Percentiles rank a stretch among this genome's conserved stretches.
phyloP scores from a whole-genome alignment of 2,888 invertebrate genomes.

The Ophion costatus region DNA sequence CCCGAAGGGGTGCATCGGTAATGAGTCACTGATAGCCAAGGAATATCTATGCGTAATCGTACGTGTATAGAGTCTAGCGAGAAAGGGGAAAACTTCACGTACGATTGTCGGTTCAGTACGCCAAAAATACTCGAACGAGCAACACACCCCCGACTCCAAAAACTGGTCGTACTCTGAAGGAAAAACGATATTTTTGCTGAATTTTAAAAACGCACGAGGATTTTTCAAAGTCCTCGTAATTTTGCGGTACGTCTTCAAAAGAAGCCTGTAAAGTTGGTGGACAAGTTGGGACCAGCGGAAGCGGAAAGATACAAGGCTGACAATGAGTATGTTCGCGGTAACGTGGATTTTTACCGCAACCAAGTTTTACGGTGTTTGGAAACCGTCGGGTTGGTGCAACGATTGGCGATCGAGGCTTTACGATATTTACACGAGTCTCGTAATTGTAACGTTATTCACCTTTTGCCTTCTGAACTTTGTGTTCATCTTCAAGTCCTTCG shows the following conservation, averaged over 20 bases:
- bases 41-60: neutral
- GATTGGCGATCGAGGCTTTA: constrained; percentile 20
- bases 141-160: too few relatives aligned
- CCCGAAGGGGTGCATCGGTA: neutral
- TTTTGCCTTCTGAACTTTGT: constrained; percentile 6
- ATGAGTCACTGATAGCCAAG: neutral
- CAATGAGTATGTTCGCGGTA: neutral
- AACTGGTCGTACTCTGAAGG: too few relatives aligned
- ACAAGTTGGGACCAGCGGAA: neutral
- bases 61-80: neutral
- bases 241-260: neutral
- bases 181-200: too few relatives aligned
- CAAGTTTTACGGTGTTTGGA: constrained; percentile 42
- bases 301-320: neutral
- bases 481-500: neutral
- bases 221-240: too few relatives aligned
- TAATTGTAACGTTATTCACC: neutral
- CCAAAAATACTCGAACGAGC: too few relatives aligned
- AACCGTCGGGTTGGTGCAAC: neutral
- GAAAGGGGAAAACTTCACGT: too few relatives aligned
- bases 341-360: neutral
- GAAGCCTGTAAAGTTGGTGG: neutral
- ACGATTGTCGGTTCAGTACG: too few relatives aligned
- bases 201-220: neutral
- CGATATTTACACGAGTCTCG: constrained; percentile 7